Base-by-base conservation (phyloP, 2,888 invertebrate genomes). In the Nowickia ferox region DNA sequence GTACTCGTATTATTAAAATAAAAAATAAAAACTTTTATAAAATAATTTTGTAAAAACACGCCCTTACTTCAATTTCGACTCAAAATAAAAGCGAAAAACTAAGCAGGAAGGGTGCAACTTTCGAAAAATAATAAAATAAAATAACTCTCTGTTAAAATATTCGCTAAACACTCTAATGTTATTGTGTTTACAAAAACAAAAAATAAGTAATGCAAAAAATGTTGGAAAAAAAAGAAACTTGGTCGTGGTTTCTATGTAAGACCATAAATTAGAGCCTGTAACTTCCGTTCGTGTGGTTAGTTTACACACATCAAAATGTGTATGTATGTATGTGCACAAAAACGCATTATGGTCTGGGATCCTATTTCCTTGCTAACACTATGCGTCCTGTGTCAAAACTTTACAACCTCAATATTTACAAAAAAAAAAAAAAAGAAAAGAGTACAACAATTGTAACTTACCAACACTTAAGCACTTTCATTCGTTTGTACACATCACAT, bases 201-300 rank as follows among this genome's bases (percentile, higher is more conserved):
- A n/a, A n/a, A 10, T 9, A 63, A 44, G 11, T 19, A 22, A 30
- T 30, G 30, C 30, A 30, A 42, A 63, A 63, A 4, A 40, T 13
- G 44, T 15, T 17, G 1, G 10, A 30, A 42, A 57, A 48, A 69
- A 66, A 13, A 71, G 63, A 65, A 66, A 61, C 69, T 46, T 75
- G 74, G 44, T 66, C 46, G 81, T 65, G 65, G 87, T 78, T 74
- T 88, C 74, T 83, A 84, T 83, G 86, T 87, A 87, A 88, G 89
- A 89, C 91, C 91, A 90, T 91, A 91, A 91, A 90, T 91, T 91
- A 91, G 88, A 89, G 40, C 89, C 90, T 89, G 88, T 89, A 87
- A 87, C 89, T 90, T 90, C 90, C 90, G 91, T 61, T 80, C 61
- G 53, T 40, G 55, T 63, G 59, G 51, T 72, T 48, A 80, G 53